These are phyloP conservation scores for Novumbra hubbsi DNA, from an alignment of 2,797 vertebrate species.

Conservation along the genomic window DNA sequence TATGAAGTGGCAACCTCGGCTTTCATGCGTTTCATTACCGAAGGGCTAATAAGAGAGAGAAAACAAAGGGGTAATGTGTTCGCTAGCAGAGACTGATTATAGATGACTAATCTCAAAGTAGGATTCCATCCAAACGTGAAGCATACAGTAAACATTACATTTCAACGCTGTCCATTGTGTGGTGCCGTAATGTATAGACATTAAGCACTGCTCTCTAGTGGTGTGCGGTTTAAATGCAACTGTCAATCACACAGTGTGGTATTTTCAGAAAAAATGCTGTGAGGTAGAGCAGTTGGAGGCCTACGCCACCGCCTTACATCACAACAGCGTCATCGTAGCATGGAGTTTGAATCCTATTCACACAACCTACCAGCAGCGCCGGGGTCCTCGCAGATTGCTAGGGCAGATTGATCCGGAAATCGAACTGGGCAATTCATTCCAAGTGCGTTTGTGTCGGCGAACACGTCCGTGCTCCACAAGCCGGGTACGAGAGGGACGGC, in stretches of 20 bases:
- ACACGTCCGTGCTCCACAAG: no score
- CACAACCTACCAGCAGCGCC: no score
- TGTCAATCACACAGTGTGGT: not conserved
- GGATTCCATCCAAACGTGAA: not conserved
- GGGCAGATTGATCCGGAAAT: no score
- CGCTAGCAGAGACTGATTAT: not conserved
- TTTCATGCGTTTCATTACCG: conserved; percentile 37
- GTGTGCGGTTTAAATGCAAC: not conserved
- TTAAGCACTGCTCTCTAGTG: conserved; percentile 24
- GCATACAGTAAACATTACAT: not conserved
- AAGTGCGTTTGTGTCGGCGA: no score
- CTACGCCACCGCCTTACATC: no score
- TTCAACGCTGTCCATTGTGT: not conserved
- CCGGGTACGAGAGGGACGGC: no score
- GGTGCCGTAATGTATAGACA: not conserved
- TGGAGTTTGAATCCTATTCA: no score
- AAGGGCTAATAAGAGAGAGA: not conserved
- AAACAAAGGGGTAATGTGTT: conserved; percentile 26
- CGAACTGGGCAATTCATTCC: no score
- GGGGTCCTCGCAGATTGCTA: no score
- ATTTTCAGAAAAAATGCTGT: not conserved
- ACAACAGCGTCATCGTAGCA: no score
- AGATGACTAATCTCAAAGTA: conserved; percentile 3
- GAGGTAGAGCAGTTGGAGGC: not conserved
- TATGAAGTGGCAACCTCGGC: conserved; percentile 7